Conservation (phyloP, 2,888 invertebrate genomes). For the Allolobophora icterica region DNA sequence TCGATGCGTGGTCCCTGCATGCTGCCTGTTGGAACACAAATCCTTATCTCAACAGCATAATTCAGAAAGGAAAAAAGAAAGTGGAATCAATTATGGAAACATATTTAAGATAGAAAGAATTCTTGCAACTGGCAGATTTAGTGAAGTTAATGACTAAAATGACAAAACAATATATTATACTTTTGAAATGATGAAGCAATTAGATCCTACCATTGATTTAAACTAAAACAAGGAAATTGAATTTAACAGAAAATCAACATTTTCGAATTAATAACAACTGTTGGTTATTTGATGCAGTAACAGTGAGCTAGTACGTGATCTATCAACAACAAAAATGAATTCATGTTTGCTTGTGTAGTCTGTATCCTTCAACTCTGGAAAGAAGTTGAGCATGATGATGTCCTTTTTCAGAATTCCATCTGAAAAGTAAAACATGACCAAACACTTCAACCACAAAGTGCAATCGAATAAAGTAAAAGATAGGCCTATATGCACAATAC, state of each 20-base stretch:
- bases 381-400: no score
- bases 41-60: no score
- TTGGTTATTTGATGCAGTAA: not conserved
- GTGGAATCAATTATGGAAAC: not conserved
- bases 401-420: conserved; percentile 37
- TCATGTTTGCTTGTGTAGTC: no score
- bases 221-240: not conserved
- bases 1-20: conserved; percentile 53
- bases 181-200: not conserved
- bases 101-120: not conserved
- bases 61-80: no score
- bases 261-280: not conserved
- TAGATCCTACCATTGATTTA: not conserved
- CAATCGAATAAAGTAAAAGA: not conserved
- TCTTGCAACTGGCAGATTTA: not conserved
- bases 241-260: not conserved
- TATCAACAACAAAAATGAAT: conserved; percentile 44
- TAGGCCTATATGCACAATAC: not conserved
- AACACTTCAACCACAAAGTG: not conserved
- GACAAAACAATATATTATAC: not conserved
- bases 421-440: not conserved
- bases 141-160: not conserved
- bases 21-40: conserved; percentile 47
- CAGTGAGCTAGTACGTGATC: conserved; percentile 40
- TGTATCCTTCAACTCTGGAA: no score